A percentile compares a stretch with the other conserved stretches of the same genome.
Conservation (phyloP, 2,888 invertebrate genomes). For the Agonopterix heracliana region DNA sequence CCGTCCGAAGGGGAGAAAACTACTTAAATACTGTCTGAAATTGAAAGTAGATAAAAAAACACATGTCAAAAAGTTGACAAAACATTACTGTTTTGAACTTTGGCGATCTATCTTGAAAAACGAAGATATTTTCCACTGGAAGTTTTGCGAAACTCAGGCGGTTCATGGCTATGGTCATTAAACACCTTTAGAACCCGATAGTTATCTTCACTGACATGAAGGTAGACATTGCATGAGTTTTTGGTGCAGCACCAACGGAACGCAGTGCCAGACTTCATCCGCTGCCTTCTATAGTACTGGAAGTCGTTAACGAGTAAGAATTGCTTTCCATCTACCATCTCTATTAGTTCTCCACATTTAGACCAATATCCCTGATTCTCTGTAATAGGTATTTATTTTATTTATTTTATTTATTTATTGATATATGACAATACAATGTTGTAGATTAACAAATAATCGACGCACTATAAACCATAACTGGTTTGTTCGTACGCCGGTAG, state of each 20-base stretch:
- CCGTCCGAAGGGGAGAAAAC: too few relatives aligned
- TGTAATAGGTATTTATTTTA: too few relatives aligned
- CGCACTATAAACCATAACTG: too few relatives aligned
- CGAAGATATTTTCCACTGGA: not conserved
- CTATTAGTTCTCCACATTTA: not conserved
- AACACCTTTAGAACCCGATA: not conserved
- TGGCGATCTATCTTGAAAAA: not conserved
- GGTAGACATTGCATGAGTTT: not conserved
- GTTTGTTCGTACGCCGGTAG: too few relatives aligned
- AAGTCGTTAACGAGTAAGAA: slow-evolving; percentile 15
- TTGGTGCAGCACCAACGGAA: slow-evolving; percentile 23
- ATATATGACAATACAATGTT: too few relatives aligned
- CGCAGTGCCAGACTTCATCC: slow-evolving; percentile 8
- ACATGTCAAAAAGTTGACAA: too few relatives aligned
- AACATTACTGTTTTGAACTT: too few relatives aligned
- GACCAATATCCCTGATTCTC: not conserved
- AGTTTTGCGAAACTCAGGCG: not conserved
- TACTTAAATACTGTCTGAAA: too few relatives aligned
- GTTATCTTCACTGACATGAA: not conserved
- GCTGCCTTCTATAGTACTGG: slow-evolving; percentile 17
- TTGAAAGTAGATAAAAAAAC: too few relatives aligned
- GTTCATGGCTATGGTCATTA: not conserved
- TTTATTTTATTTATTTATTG: too few relatives aligned
- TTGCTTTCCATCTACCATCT: slow-evolving; percentile 19
- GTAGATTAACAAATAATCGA: too few relatives aligned